A percentile compares a stretch with the other conserved stretches of the same genome.
Conservation (phyloP, 1,140 invertebrate species). For the Drosophila ambigua region DNA sequence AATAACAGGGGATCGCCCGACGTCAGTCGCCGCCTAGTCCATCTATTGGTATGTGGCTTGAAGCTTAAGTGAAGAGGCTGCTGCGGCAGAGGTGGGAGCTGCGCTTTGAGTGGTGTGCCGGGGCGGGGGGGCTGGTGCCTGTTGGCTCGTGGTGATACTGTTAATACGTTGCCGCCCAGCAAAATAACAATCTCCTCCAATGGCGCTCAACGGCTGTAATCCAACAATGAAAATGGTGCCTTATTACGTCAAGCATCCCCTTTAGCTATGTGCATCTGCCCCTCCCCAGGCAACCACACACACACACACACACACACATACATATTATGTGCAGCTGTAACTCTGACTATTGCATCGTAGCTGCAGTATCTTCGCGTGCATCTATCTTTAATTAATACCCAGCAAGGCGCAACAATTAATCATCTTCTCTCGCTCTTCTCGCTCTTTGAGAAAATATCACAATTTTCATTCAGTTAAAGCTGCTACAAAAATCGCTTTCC, state of each 20-base stretch:
- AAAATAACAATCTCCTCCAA: constrained; percentile 29
- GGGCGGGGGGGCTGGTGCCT: not conserved
- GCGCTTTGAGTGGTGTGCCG: too few relatives aligned
- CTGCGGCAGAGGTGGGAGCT: too few relatives aligned
- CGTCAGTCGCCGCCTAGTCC: constrained; percentile 16
- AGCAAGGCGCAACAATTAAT: too few relatives aligned
- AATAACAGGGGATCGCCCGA: constrained; percentile 18
- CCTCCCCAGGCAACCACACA: not conserved
- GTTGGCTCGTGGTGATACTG: constrained; percentile 15
- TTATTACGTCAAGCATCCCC: constrained; percentile 19
- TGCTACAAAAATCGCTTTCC: too few relatives aligned
- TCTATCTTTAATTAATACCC: too few relatives aligned
- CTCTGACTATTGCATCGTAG: too few relatives aligned
- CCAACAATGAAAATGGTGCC: constrained; percentile 32
- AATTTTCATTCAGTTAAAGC: too few relatives aligned
- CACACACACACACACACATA: too few relatives aligned
- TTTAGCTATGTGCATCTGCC: constrained; percentile 10
- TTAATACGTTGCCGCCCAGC: constrained; percentile 29
- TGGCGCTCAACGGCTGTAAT: not conserved
- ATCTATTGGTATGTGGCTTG: not conserved
- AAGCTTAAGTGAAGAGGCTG: constrained; percentile 11
- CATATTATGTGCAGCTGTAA: too few relatives aligned
- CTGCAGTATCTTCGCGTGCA: too few relatives aligned
- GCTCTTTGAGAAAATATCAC: too few relatives aligned
- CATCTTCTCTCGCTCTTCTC: too few relatives aligned